Conservation (phyloP, 2,797 vertebrate genomes). For the Spea hammondii region DNA sequence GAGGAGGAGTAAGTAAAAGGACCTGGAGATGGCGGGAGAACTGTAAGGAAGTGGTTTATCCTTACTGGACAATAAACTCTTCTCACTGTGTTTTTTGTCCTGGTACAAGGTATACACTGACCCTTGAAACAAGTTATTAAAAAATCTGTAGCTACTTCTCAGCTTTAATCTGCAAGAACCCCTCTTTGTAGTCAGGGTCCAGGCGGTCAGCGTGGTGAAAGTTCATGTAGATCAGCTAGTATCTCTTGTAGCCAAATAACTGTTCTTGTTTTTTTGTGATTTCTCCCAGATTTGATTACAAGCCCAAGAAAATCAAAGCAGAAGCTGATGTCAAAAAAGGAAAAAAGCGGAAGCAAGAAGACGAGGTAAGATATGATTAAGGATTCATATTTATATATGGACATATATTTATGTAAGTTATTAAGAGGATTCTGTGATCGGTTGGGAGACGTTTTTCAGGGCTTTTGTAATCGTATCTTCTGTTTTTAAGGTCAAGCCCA, state of each 20-base stretch:
- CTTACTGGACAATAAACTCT: neutral
- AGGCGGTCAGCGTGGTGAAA: too few species aligned
- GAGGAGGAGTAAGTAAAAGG: conserved; percentile 82
- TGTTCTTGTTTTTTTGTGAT: conserved; percentile 51
- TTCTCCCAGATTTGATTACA: conserved; percentile 80
- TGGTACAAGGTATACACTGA: too few species aligned
- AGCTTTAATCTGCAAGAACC: too few species aligned
- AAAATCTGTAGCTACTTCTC: too few species aligned
- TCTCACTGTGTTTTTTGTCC: neutral
- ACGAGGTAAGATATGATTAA: conserved; percentile 71
- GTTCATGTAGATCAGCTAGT: too few species aligned
- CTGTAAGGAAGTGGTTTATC: neutral
- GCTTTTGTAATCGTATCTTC: neutral
- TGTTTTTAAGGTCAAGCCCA: conserved; percentile 79
- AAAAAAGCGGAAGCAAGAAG: conserved; percentile 89
- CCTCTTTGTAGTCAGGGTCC: too few species aligned
- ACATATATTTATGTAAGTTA: neutral
- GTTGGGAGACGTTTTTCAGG: too few species aligned
- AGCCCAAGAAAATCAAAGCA: conserved; percentile 87
- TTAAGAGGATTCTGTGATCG: too few species aligned
- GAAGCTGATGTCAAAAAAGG: conserved; percentile 85
- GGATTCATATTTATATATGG: neutral
- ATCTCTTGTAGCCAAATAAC: too few species aligned
- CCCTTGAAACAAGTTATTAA: too few species aligned
- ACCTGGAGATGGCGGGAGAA: too few species aligned